Percentiles rank a stretch among this genome's conserved stretches.
Conservation (phyloP, 2,797 vertebrate species). For the Peromyscus aztecus region DNA sequence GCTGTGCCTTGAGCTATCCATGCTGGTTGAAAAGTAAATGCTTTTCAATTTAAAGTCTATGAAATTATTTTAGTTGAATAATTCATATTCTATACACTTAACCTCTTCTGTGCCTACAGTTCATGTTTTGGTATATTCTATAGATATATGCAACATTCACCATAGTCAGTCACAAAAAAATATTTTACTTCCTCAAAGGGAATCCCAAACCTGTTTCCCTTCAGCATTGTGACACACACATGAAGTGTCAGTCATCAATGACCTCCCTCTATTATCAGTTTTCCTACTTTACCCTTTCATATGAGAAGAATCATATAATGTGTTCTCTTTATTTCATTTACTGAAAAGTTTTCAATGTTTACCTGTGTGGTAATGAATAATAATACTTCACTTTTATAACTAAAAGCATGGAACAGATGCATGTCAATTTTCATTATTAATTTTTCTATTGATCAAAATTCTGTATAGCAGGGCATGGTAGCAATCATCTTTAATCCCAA, state of each 20-base stretch:
- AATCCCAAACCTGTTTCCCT: neutral
- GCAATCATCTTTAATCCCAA: neutral
- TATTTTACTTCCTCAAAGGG: neutral
- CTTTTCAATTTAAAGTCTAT: conserved; percentile 79
- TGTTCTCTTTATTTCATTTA: neutral
- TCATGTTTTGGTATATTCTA: neutral
- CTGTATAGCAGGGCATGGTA: neutral
- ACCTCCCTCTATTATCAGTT: neutral
- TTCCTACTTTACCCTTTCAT: neutral
- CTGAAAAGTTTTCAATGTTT: neutral
- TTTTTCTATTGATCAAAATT: neutral
- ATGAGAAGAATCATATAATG: neutral
- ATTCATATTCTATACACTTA: neutral
- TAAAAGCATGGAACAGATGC: neutral
- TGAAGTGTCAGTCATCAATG: neutral
- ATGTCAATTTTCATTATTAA: neutral
- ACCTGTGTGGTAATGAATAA: neutral
- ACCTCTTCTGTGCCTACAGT: neutral
- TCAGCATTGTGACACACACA: neutral
- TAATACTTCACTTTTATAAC: neutral
- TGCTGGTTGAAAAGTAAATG: conserved; percentile 80
- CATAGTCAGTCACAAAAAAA: neutral
- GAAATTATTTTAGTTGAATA: conserved; percentile 76
- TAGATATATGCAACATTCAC: neutral
- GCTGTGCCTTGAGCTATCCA: conserved; percentile 74